A percentile compares a stretch with the other conserved stretches of the same genome.
Conservation (phyloP, 2,113 vertebrate species). For the Triplophysa rosa region DNA sequence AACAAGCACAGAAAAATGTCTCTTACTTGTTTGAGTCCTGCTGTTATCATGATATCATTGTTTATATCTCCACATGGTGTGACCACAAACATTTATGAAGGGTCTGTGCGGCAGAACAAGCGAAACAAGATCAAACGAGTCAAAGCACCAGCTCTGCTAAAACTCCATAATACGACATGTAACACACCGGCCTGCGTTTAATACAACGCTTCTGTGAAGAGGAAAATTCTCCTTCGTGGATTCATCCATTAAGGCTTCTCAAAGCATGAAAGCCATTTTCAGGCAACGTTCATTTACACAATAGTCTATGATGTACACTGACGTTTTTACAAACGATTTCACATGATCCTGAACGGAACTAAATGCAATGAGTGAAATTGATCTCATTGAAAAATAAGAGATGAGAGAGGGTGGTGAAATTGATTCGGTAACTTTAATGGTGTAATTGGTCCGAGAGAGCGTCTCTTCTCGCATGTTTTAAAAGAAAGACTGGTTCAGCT, state of each 20-base stretch:
- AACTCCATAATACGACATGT: not conserved
- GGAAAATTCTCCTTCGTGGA: too few relatives aligned
- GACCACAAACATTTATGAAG: slow-evolving; percentile 27
- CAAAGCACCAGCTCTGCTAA: not conserved
- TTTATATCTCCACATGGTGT: slow-evolving; percentile 18
- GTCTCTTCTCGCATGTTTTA: not conserved
- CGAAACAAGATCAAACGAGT: not conserved
- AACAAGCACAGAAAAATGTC: not conserved
- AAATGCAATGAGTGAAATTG: not conserved
- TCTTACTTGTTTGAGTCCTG: not conserved
- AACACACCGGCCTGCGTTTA: not conserved
- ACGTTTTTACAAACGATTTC: not conserved
- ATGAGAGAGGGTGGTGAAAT: not conserved
- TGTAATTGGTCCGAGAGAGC: not conserved
- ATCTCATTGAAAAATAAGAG: not conserved
- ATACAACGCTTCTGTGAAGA: not conserved
- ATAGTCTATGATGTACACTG: not conserved
- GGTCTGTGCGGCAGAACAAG: not conserved
- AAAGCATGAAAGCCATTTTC: not conserved
- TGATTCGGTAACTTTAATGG: not conserved
- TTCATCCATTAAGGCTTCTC: slow-evolving; percentile 7
- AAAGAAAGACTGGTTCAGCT: not conserved
- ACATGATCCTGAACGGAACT: not conserved
- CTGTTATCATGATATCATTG: slow-evolving; percentile 7
- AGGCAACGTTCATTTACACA: not conserved